Evolutionary conservation across 2,888 invertebrate genomes (phyloP), one percentile per base, ranked within the genome.

Genomic region (Tromatobia lineatoria): DNA sequence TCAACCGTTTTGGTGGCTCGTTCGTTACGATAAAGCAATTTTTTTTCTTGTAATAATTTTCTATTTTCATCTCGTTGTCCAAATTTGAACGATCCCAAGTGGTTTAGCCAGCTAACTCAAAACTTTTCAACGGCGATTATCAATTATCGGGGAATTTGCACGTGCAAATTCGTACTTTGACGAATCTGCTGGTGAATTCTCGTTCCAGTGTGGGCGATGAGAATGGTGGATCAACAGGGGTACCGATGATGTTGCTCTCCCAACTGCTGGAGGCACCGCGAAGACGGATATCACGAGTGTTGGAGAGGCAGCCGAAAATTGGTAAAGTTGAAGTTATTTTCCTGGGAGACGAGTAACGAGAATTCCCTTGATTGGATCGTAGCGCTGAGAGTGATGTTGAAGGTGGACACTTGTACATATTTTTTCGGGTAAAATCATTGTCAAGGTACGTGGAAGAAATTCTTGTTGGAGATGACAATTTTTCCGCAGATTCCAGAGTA

Each of bases 121-220:
- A 2, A 71, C 6, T 45, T 42, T 13, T 50, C 42, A n/a, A 47
- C 11, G 15, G 34, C 4, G 23, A 3, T 66, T 20, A 25, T 69
- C 47, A n/a, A 25, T 25, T 15, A 23, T 80, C 25, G 29, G 38
- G 18, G 57, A 45, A 67, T 61, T 38, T 59, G 57, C 54, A 61
- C 13, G 84, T 64, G 70, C 87, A 86, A 23, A 83, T 67, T 20
- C 86, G 86, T 7, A 89, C 86, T 75, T 87, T 88, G 71, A 87
- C 82, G 80, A 90, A 90, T 87, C 90, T 88, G 61, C 87, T 87
- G 57, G 86, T 89, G 38, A 90, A 90, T 78, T 90, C 89, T 25
- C 85, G 84, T 54, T 89, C 89, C 25, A 89, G 78, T n/a, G 38
- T 76, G 3, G 83, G 69, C 3, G 88, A 89, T 1, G 87, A 83